phyloP scores from a whole-genome alignment of 2,888 invertebrate species.

The Ashinkailepas kermadecensis region DNA sequence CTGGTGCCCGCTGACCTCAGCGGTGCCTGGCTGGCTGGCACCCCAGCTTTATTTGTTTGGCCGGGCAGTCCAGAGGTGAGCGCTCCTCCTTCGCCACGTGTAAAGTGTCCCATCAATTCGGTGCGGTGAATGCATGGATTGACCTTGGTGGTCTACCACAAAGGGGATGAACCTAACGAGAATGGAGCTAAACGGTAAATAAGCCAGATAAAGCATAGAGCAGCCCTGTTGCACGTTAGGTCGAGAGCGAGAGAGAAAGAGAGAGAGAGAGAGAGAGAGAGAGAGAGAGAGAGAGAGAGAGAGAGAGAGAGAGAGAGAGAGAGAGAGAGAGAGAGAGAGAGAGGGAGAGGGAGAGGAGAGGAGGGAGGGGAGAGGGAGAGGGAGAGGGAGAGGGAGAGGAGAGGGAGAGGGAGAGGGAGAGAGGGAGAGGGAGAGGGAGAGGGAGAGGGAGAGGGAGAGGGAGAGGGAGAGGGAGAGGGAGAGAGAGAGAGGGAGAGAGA shows the following conservation, averaged over 20 bases:
- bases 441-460: no score
- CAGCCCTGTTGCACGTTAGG: no score
- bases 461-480: no score
- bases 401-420: no score
- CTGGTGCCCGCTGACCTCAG: no score
- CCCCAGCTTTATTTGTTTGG: neutral
- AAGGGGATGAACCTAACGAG: neutral
- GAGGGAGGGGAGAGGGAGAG: conserved; percentile 10
- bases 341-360: neutral
- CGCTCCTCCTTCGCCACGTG: neutral
- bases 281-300: neutral
- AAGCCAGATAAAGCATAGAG: no score
- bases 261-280: neutral
- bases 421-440: no score
- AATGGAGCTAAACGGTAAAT: neutral
- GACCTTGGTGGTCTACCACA: neutral
- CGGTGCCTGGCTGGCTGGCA: no score
- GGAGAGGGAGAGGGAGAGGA: conserved; percentile 18
- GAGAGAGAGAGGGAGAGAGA: no score
- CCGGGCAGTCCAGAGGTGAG: neutral
- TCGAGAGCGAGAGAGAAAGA: neutral
- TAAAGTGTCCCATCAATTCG: neutral
- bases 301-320: neutral
- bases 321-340: neutral
- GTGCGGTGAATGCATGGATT: conserved; percentile 3